phyloP scores from a whole-genome alignment of 2,888 invertebrate genomes.

The Xestoiulus laeticollis region DNA sequence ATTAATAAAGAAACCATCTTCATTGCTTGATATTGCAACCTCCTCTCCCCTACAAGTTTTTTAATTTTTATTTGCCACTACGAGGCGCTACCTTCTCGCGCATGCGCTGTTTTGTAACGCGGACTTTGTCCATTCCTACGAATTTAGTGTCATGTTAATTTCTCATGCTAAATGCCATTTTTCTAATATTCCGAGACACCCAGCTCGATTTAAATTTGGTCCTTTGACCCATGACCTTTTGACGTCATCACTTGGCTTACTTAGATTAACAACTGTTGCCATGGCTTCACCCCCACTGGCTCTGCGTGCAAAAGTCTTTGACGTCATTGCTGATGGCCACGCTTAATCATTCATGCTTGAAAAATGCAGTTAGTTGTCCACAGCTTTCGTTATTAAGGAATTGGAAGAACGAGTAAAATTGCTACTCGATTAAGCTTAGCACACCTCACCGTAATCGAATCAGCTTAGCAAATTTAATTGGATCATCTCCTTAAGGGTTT shows the following conservation, averaged over 20 bases:
- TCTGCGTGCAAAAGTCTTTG: neutral
- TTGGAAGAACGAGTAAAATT: neutral
- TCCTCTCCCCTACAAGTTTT: no score
- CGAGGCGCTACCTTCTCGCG: no score
- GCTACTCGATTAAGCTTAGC: neutral
- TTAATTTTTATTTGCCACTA: no score
- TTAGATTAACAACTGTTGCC: neutral
- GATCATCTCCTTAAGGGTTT: neutral
- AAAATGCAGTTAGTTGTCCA: neutral
- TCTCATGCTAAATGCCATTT: no score
- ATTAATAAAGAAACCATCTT: no score
- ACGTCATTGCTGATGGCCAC: neutral
- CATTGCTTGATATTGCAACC: no score
- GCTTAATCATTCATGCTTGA: slow-evolving; percentile 7
- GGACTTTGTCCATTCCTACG: no score
- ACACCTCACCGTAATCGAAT: neutral
- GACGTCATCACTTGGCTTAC: neutral
- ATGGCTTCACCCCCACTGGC: neutral
- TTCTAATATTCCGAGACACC: neutral
- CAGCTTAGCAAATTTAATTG: neutral
- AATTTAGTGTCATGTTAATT: no score
- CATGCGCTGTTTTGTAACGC: no score
- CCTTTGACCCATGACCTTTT: neutral
- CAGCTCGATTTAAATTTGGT: neutral
- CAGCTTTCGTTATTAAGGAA: neutral